Base-by-base conservation (phyloP, 2,888 invertebrate species). In the Xestia sexstrigata region DNA sequence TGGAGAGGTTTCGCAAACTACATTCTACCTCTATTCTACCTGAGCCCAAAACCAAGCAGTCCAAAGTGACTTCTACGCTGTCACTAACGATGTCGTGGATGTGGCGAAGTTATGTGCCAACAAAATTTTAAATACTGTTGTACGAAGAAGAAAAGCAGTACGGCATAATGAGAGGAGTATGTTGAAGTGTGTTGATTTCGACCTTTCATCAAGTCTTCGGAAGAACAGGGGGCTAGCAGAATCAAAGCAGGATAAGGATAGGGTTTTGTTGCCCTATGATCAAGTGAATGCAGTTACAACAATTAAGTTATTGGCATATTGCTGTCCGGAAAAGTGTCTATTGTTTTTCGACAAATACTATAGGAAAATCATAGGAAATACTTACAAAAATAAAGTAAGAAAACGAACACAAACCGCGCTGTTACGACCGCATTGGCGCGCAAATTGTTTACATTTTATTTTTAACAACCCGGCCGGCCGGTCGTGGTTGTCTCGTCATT, bases 391-490 rank as follows among this genome's bases (percentile, higher is more conserved):
- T 70, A 76, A 79, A 70, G 70, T 55, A 30, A 60, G 60, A 30
- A 30, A 60, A 70, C 55, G 42, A 82, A 86, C 82, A 81, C 58
- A 84, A 93, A 93, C 91, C 91, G 92, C 45, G 89, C 76, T 80
- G 84, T 92, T 92, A 93, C 91, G 92, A 76, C 70, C 66, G 60
- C 45, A 78, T 93, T 95, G 93, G 93, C 95, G 90, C 89, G 89
- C 74, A 86, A 90, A 91, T 86, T 95, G 93, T 95, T 95, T 95
- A 94, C 91, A 79, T 90, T 80, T 91, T 93, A 92, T 93, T 93
- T 95, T 91, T 93, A 91, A 90, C 90, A 81, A n/a, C 58, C 65
- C 78, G 87, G 84, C 65, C 77, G 87, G 85, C 70, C 89, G 88
- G 89, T 90, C 89, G 90, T 90, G 90, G 90, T 88, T 85, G 84